phyloP scores from a whole-genome alignment of 30 jellyfish, hydroid and myxozoan genomes.

The Hydractinia symbiolongicarpus region DNA sequence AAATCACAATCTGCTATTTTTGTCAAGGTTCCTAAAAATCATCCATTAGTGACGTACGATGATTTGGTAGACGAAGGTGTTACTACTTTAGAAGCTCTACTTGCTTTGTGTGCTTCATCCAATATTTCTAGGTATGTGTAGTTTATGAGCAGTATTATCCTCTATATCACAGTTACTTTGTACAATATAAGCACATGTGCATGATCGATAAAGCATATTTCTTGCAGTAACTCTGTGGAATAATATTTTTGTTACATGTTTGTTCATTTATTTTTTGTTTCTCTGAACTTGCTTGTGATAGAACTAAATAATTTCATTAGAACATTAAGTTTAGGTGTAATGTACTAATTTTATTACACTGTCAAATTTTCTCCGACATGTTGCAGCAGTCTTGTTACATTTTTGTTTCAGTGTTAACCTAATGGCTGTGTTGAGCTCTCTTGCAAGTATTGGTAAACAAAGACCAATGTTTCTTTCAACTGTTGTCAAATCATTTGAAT shows the following conservation, averaged over 20 bases:
- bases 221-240: too few species aligned
- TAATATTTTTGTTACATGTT: too few species aligned
- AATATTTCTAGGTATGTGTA: constrained; percentile 60
- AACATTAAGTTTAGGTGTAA: too few species aligned
- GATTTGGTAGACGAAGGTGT: constrained; percentile 78
- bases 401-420: constrained; percentile 60
- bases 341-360: too few species aligned
- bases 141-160: too few species aligned
- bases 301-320: too few species aligned
- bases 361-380: too few species aligned
- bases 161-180: too few species aligned
- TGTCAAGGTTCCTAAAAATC: constrained; percentile 81
- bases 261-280: too few species aligned
- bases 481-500: constrained; percentile 86
- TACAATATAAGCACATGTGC: too few species aligned
- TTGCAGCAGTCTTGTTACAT: background rate
- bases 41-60: constrained; percentile 77
- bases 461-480: constrained; percentile 83
- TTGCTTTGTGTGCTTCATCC: constrained; percentile 89
- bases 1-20: background rate
- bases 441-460: constrained; percentile 85
- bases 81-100: constrained; percentile 75
- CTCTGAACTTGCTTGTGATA: too few species aligned
- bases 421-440: constrained; percentile 92
- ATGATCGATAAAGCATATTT: too few species aligned